phyloP scores from a whole-genome alignment of 2,888 invertebrate species.

The Dynastes tityus region DNA sequence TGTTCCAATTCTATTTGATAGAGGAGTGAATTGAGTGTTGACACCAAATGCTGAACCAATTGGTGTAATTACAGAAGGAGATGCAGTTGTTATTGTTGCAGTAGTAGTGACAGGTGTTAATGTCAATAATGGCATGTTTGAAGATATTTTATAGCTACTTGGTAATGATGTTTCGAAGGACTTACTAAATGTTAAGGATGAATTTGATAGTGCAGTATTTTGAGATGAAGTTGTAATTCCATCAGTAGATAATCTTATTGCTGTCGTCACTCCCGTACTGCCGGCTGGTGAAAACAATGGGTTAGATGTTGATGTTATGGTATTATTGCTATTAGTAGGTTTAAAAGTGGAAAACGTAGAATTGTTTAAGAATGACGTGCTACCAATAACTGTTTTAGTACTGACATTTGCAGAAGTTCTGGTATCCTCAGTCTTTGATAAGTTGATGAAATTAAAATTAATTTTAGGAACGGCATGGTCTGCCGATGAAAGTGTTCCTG shows the following conservation, averaged over 20 bases:
- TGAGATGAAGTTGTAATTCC: not conserved
- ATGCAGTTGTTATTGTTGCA: constrained; percentile 13
- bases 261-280: not conserved
- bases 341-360: not conserved
- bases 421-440: constrained; percentile 33
- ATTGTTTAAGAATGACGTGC: not conserved
- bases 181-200: not conserved
- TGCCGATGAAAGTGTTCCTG: not conserved
- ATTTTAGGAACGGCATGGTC: not conserved
- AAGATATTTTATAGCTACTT: not conserved
- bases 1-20: constrained; percentile 22
- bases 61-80: constrained; percentile 19
- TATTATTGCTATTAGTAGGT: not conserved
- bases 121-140: not conserved
- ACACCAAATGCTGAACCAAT: constrained; percentile 40
- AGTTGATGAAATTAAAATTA: constrained; percentile 30
- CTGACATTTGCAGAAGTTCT: constrained; percentile 7
- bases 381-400: not conserved
- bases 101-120: not conserved
- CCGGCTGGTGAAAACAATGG: not conserved
- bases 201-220: constrained; percentile 3
- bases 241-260: not conserved
- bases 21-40: constrained; percentile 4
- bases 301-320: not conserved
- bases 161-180: not conserved